phyloP scores from a whole-genome alignment of 1,140 invertebrate genomes.

The Cyclina sinensis region DNA sequence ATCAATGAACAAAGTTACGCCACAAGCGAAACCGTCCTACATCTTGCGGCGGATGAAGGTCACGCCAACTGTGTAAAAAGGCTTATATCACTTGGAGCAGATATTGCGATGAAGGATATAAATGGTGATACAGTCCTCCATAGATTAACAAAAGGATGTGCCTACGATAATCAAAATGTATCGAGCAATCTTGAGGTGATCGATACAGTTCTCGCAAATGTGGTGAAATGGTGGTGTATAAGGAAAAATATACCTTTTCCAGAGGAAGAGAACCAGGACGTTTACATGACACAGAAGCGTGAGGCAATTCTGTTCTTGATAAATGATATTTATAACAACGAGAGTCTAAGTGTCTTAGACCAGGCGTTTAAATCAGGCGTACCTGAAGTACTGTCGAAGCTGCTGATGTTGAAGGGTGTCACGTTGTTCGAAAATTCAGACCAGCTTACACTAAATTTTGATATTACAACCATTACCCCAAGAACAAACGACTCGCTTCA shows the following conservation, averaged over 20 bases:
- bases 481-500: slow-evolving; percentile 69
- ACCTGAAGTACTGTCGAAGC: slow-evolving; percentile 64
- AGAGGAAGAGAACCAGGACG: slow-evolving; percentile 65
- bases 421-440: slow-evolving; percentile 61
- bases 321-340: slow-evolving; percentile 73
- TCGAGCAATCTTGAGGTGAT: slow-evolving; percentile 69
- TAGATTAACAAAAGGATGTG: slow-evolving; percentile 67
- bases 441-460: slow-evolving; percentile 54
- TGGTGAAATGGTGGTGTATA: slow-evolving; percentile 75
- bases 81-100: slow-evolving; percentile 74
- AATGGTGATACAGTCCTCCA: slow-evolving; percentile 80
- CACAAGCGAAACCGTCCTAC: slow-evolving; percentile 74
- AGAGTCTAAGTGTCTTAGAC: slow-evolving; percentile 74
- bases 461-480: slow-evolving; percentile 77
- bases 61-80: slow-evolving; percentile 67
- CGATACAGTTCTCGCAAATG: slow-evolving; percentile 71
- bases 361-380: slow-evolving; percentile 74
- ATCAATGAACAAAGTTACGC: slow-evolving; percentile 78
- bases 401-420: slow-evolving; percentile 69
- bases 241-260: slow-evolving; percentile 67
- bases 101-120: slow-evolving; percentile 74
- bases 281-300: slow-evolving; percentile 56
- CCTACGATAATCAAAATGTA: slow-evolving; percentile 45
- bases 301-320: slow-evolving; percentile 71
- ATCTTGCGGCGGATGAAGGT: slow-evolving; percentile 77